Conservation (phyloP, 2,888 invertebrate species). For the Archaeoteleia sp. region DNA sequence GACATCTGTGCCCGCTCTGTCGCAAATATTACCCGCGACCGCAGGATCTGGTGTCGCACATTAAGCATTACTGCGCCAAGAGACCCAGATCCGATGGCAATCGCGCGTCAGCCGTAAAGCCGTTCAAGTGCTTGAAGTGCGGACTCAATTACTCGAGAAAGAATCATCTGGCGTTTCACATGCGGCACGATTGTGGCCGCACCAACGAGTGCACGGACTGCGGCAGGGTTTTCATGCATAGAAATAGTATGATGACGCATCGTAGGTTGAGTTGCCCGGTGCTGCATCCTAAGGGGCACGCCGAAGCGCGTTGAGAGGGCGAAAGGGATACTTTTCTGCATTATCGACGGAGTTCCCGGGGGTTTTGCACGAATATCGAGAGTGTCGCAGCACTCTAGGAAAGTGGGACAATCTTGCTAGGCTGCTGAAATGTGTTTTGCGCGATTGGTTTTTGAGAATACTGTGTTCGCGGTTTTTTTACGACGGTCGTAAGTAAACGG, state of each 20-base stretch:
- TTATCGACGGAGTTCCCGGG: too few species aligned
- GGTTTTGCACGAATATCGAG: too few species aligned
- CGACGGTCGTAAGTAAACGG: too few species aligned
- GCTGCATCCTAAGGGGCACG: conserved; percentile 33
- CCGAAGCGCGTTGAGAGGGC: too few species aligned
- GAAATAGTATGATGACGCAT: conserved; percentile 57
- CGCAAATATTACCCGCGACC: conserved; percentile 56
- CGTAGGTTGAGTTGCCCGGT: conserved; percentile 32
- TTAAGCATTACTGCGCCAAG: conserved; percentile 56
- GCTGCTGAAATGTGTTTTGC: too few species aligned
- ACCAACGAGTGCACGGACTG: conserved; percentile 60
- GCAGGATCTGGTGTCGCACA: conserved; percentile 55
- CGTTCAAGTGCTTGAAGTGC: conserved; percentile 62
- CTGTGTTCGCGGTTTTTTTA: too few species aligned
- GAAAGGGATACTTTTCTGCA: too few species aligned
- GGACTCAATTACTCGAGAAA: conserved; percentile 64
- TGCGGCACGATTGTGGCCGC: conserved; percentile 62
- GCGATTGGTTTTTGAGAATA: too few species aligned
- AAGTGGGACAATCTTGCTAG: too few species aligned
- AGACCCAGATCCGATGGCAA: neutral
- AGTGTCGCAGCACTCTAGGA: too few species aligned
- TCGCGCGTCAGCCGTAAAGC: conserved; percentile 38
- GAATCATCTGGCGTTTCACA: conserved; percentile 61
- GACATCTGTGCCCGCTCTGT: conserved; percentile 53
- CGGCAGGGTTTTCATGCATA: conserved; percentile 59